A percentile compares a stretch with the other conserved stretches of the same genome.
These are phyloP conservation scores for Amblyjoppa proteus DNA, from an alignment of 2,888 invertebrate genomes.

Conservation along the genomic window DNA sequence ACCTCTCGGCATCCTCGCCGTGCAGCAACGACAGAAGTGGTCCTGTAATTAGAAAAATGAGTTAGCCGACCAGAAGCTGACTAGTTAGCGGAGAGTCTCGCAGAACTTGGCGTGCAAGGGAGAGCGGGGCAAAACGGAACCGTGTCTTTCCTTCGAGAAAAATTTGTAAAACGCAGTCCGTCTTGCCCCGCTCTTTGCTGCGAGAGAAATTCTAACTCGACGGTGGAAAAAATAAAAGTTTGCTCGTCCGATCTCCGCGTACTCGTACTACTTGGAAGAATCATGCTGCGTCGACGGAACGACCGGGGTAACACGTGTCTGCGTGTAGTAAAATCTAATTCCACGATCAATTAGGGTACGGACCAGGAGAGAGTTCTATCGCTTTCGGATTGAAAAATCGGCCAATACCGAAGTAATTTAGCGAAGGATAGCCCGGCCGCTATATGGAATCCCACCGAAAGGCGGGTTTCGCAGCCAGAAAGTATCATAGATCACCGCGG, in stretches of 20 bases:
- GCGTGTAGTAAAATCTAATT: conserved; percentile 33
- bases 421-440: conserved; percentile 46
- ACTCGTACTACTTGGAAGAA: conserved; percentile 17
- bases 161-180: too few species aligned
- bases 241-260: conserved; percentile 2
- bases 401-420: conserved; percentile 83
- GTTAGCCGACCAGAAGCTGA: conserved; percentile 78
- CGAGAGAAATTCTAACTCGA: conserved; percentile 17
- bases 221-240: conserved; percentile 52
- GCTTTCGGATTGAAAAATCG: conserved; percentile 80
- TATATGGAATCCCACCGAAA: neutral
- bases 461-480: conserved; percentile 21
- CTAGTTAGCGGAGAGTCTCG: conserved; percentile 75
- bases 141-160: too few species aligned
- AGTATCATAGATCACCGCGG: conserved; percentile 81
- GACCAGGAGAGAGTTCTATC: conserved; percentile 65
- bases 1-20: conserved; percentile 12
- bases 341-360: conserved; percentile 27
- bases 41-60: conserved; percentile 84
- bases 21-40: conserved; percentile 75
- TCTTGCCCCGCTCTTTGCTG: too few species aligned
- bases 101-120: neutral
- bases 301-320: conserved; percentile 15
- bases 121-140: neutral
- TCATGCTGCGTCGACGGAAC: conserved; percentile 26